Base-by-base conservation (phyloP, 2,113 vertebrate species). In the Phalacrocorax aristotelis region DNA sequence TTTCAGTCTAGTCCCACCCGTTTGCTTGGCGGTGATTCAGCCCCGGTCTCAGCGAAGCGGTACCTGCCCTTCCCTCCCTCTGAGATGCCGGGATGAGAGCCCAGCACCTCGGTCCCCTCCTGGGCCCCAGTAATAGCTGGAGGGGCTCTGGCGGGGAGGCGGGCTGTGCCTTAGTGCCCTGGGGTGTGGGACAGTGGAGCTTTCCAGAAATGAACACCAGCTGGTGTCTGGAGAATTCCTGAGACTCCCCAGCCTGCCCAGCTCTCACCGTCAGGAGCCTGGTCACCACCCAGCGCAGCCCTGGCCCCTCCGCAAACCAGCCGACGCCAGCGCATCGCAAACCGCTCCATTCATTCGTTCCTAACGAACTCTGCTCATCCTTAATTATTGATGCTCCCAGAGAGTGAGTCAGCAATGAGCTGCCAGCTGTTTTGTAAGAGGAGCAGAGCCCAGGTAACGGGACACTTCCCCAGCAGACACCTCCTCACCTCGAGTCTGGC, bases 301-400 rank as follows among this genome's bases (percentile, higher is more conserved):
- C 80, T 42, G 30, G 55, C 18, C 62, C 48, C 22, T 17, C 60
- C 3, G 13, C 75, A 52, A 38, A 38, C 34, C 4, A 15, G 7
- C 34, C 1, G 4, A 9, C 1, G 52, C 49, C 66, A 14, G 44
- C 7, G 2, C 83, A 15, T 26, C 52, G 9, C 83, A 22, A 15
- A 58, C 36, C 1, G 9, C 62, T 38, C 44, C 42, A 2, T 30
- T 42, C 49, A 21, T 42, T 78, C 87, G 17, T 77, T 18, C 30
- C 64, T 64, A 49, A 89, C 11, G 4, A 84, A 13, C 65, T 23
- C 93, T 0, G 0, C 86, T 74, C 55, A 2, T 11, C 75, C 42
- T 96, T 64, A 77, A 88, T 96, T 93, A 95, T 94, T 75, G 87
- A 94, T 78, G 92, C 32, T 30, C 60, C 83, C 34, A 6, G 74